Percentiles rank a stretch among this genome's conserved stretches.
These are phyloP conservation scores for Monopterus albus DNA, from an alignment of 2,113 vertebrate species.

Conservation along the genomic window DNA sequence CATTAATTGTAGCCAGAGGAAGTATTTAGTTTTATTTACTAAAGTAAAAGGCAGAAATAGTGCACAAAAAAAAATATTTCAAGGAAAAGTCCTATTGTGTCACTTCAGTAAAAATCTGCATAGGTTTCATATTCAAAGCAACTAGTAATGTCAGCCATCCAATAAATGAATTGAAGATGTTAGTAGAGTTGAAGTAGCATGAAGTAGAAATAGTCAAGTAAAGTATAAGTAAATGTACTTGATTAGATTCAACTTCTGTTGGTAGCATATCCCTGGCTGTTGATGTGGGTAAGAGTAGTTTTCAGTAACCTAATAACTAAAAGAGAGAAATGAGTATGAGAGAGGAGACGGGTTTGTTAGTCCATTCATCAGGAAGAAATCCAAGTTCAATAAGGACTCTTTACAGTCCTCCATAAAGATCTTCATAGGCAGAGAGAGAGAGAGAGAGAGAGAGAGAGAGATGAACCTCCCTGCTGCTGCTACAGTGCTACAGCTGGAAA, in stretches of 20 bases:
- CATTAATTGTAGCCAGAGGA: no score
- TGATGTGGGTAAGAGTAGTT: neutral
- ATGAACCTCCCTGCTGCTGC: constrained; percentile 9
- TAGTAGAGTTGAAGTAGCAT: no score
- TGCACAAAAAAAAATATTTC: no score
- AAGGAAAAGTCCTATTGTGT: no score
- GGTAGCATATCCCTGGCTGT: neutral
- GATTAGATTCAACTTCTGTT: neutral
- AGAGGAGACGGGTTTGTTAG: constrained; percentile 5
- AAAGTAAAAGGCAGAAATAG: neutral
- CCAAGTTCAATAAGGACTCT: constrained; percentile 52
- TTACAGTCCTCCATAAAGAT: constrained; percentile 42
- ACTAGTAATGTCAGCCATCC: no score
- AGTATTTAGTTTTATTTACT: no score
- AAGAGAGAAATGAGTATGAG: constrained; percentile 6
- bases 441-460: constrained; percentile 10
- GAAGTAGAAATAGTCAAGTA: neutral
- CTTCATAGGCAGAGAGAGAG: constrained; percentile 17
- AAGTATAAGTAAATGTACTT: neutral
- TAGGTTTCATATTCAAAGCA: no score
- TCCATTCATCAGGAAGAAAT: constrained; percentile 33
- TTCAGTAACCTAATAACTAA: neutral
- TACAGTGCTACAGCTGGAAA: constrained; percentile 71
- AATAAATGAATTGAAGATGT: no score
- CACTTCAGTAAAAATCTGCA: no score